These are phyloP conservation scores for Diabrotica balteata DNA, from an alignment of 2,888 invertebrate species.

Conservation along the genomic window DNA sequence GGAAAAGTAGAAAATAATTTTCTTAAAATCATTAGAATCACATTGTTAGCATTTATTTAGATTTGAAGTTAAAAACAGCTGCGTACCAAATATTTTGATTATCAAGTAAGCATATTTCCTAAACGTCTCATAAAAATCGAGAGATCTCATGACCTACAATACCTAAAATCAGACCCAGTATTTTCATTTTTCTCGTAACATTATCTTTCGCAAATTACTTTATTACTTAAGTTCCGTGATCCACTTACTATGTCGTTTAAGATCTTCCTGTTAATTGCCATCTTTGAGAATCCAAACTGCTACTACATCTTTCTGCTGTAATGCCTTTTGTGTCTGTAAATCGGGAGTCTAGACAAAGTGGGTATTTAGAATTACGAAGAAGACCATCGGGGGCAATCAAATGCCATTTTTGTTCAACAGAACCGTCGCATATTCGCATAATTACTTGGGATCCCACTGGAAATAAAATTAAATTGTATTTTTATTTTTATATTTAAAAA, in stretches of 20 bases:
- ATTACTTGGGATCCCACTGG: constrained; percentile 40
- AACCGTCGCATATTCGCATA: constrained; percentile 66
- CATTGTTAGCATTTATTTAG: too few species aligned
- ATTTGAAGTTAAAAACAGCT: too few species aligned
- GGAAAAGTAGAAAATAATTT: too few species aligned
- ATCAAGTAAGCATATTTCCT: background rate
- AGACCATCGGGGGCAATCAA: constrained; percentile 70
- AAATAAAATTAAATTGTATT: background rate
- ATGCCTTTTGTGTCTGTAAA: constrained; percentile 67
- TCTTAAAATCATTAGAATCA: too few species aligned
- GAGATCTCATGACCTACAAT: background rate
- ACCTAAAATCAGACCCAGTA: constrained; percentile 4
- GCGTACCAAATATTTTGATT: background rate
- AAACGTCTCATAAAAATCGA: background rate
- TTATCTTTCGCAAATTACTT: background rate
- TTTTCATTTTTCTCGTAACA: constrained; percentile 2
- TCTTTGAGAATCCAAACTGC: constrained; percentile 69
- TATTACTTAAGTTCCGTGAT: background rate
- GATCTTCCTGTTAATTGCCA: constrained; percentile 64
- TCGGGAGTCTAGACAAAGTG: constrained; percentile 79
- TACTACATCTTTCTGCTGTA: constrained; percentile 74
- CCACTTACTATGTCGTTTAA: background rate
- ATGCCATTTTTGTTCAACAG: constrained; percentile 75
- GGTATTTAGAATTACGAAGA: constrained; percentile 74
- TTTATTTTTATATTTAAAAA: background rate